Evolutionary conservation across 2,888 invertebrate species (phyloP).

Genomic region (Protodeltote pygarga): DNA sequence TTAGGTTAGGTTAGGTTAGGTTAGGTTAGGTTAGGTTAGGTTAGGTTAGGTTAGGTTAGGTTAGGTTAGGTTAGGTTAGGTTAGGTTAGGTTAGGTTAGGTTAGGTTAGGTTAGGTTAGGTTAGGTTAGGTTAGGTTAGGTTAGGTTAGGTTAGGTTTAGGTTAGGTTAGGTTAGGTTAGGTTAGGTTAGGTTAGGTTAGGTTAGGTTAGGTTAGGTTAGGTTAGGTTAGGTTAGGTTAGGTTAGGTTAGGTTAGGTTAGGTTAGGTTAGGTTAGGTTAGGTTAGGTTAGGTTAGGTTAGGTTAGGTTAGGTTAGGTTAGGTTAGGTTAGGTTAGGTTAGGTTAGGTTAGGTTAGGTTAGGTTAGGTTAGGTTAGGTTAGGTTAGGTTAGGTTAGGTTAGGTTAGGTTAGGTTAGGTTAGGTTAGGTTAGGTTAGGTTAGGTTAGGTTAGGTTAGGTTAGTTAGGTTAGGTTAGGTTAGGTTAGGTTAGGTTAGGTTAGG

Average conservation of each 20-base stretch:
- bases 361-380: conserved; percentile 15
- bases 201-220: conserved; percentile 32
- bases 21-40: conserved; percentile 32
- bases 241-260: conserved; percentile 32
- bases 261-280: conserved; percentile 32
- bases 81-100: conserved; percentile 31
- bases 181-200: conserved; percentile 35
- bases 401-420: too few species aligned
- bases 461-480: too few species aligned
- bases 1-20: conserved; percentile 39
- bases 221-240: conserved; percentile 36
- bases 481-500: too few species aligned
- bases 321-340: conserved; percentile 17
- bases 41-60: conserved; percentile 32
- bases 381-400: too few species aligned
- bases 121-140: conserved; percentile 26
- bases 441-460: too few species aligned
- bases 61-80: conserved; percentile 36
- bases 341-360: conserved; percentile 21
- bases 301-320: conserved; percentile 29
- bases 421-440: too few species aligned
- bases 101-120: conserved; percentile 33
- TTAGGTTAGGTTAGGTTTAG: conserved; percentile 22
- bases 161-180: conserved; percentile 30
- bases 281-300: conserved; percentile 34